These are phyloP conservation scores for Pelecanoides urinatrix DNA, from an alignment of 2,113 vertebrate genomes.

Conservation along the genomic window DNA sequence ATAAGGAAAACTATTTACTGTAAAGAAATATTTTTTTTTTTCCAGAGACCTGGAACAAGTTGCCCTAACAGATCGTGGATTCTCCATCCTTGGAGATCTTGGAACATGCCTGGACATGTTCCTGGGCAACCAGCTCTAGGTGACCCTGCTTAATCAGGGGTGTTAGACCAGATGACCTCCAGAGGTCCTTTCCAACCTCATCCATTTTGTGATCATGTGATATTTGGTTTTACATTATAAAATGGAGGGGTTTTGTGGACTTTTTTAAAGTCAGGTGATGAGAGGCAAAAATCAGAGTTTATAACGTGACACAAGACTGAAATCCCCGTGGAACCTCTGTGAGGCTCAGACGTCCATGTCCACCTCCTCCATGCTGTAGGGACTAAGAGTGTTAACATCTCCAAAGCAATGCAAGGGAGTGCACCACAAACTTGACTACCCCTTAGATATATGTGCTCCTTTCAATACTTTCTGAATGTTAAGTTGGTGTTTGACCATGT, in stretches of 20 bases:
- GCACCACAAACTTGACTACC: background rate
- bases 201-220: background rate
- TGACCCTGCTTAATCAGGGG: background rate
- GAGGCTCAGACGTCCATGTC: background rate
- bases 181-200: background rate
- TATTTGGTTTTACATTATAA: background rate
- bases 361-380: rapidly evolving
- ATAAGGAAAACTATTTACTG: background rate
- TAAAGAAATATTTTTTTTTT: background rate
- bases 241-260: background rate
- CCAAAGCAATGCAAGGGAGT: background rate
- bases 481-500: background rate
- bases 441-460: background rate
- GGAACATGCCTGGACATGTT: background rate
- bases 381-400: background rate
- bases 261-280: background rate
- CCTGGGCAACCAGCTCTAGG: background rate
- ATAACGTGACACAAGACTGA: background rate
- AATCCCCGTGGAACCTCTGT: background rate
- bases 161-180: background rate
- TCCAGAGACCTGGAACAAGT: background rate
- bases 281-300: background rate
- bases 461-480: background rate
- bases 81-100: background rate
- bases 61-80: background rate